These are phyloP conservation scores for Squalus acanthias DNA, from an alignment of 2,797 vertebrate species.

Conservation along the genomic window DNA sequence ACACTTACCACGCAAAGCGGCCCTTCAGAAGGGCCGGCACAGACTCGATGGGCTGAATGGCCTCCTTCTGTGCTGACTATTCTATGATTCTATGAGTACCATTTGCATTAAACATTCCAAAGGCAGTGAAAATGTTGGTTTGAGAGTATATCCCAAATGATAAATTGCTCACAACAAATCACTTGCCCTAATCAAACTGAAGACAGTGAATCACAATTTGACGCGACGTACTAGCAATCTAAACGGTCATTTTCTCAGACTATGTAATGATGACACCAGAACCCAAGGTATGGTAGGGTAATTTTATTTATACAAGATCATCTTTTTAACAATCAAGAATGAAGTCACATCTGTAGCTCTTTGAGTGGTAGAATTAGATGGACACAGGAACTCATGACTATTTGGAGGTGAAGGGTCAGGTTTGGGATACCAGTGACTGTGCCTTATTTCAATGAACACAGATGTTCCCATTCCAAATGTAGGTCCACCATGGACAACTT, in stretches of 20 bases:
- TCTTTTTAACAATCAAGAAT: not conserved
- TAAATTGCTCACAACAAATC: not conserved
- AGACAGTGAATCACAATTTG: not conserved
- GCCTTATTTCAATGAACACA: not conserved
- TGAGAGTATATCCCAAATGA: not conserved
- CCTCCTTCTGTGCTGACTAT: no score
- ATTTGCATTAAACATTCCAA: not conserved
- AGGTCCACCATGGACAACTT: not conserved
- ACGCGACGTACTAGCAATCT: not conserved
- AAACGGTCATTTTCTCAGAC: not conserved
- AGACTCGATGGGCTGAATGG: no score
- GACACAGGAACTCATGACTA: not conserved
- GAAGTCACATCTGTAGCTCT: not conserved
- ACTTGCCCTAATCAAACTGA: not conserved
- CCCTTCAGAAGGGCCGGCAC: no score
- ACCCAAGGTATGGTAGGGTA: not conserved
- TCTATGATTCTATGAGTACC: not conserved
- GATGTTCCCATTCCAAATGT: not conserved
- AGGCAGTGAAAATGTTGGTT: not conserved
- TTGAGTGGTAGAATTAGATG: not conserved
- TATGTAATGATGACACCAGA: slow-evolving; percentile 14
- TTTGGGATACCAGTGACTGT: not conserved
- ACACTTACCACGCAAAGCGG: not conserved
- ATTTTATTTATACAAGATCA: slow-evolving; percentile 12
- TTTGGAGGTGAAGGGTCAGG: not conserved